A percentile compares a stretch with the other conserved stretches of the same genome.
Evolutionary conservation across 2,113 vertebrate species (phyloP).

Genomic region (Tragelaphus scriptus): DNA sequence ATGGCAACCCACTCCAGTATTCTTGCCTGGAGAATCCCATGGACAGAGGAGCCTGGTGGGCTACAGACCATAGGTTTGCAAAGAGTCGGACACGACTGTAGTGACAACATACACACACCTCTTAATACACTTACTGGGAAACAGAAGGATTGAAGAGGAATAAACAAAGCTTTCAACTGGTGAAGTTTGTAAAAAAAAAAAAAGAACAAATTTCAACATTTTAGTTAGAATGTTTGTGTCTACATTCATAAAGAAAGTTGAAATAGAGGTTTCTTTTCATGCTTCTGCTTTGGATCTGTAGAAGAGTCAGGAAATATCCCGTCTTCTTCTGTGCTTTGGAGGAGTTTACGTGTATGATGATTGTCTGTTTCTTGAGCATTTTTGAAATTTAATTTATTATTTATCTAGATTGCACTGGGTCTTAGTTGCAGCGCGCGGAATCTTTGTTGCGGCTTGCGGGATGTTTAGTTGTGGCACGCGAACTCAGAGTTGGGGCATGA

Average conservation of each 20-base stretch:
- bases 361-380: neutral
- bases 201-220: neutral
- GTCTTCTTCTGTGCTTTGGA: neutral
- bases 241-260: neutral
- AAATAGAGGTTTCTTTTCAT: no score
- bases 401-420: neutral
- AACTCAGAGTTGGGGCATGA: neutral
- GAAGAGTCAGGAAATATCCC: neutral
- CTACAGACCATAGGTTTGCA: neutral
- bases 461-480: neutral
- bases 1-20: neutral
- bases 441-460: neutral
- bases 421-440: fast-evolving
- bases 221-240: neutral
- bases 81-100: neutral
- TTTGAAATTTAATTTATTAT: neutral
- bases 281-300: neutral
- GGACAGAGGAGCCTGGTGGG: neutral
- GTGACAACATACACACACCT: neutral
- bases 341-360: fast-evolving
- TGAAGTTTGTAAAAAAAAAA: neutral
- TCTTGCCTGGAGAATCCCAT: neutral
- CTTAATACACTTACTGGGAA: neutral
- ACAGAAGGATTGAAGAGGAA: neutral
- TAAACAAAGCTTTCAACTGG: neutral